Base-by-base conservation (phyloP, 1,140 invertebrate genomes). In the Euwallacea similis region DNA sequence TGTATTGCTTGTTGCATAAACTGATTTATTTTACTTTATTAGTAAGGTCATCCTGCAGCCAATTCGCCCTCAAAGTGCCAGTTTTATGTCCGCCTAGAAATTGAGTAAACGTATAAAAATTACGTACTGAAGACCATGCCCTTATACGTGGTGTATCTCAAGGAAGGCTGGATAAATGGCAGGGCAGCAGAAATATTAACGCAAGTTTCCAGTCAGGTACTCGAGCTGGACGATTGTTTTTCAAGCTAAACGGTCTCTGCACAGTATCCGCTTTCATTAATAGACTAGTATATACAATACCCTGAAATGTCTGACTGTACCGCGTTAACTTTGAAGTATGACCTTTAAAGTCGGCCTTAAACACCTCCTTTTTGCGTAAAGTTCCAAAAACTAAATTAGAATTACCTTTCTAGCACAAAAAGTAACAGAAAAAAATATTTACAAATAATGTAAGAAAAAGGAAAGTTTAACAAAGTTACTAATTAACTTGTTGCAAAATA, bases 251-350 rank as follows among this genome's bases (percentile, higher is more conserved):
- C 65, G 59, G 47, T 72, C 44, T 56, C 71, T 72, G 71, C 71
- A 72, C 71, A 66, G 64, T 72, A 72, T 66, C 63, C 65, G 55
- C 64, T 66, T 69, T 69, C 75, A 77, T 74, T 80, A 33, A 33
- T 33, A 81, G 76, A 81, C 80, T 81, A 81, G 79, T 81, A 81
- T 81, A 76, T 81, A 81, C 80, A 81, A 81, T 81, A 81, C 80
- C 80, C 80, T 81, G 80, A 81, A 74, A 77, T 73, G 56, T 72
- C 75, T 78, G 76, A 79, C 79, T 79, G 69, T 73, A 74, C 75
- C 76, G 74, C 76, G 73, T 74, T 74, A 73, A 73, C 50, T 69
- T 50, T 50, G 46, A 11, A 50, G 13, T 10, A 44, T 56, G 64
- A 42, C 50, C 47, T 72, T 50, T 13, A 11, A 4, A 13, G 46